Conservation (phyloP, 2,888 invertebrate species). For the Lomographa bimaculata region DNA sequence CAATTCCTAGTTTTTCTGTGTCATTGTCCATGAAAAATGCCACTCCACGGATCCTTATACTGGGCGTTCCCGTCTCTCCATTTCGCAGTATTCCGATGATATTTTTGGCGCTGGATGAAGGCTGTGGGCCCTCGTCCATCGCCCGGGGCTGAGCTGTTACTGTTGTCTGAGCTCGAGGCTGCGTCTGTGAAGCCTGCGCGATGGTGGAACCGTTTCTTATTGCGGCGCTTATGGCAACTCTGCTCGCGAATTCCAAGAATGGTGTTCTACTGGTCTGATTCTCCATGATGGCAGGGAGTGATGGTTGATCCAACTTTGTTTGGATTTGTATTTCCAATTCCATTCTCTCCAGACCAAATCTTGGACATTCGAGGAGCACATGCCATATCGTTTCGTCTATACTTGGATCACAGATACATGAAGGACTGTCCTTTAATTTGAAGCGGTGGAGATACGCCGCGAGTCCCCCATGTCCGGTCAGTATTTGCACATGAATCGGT, state of each 20-base stretch:
- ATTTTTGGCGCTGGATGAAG: no score
- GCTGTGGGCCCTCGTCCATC: no score
- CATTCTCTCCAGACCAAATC: not conserved
- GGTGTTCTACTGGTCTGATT: no score
- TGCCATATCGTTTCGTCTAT: constrained; percentile 2
- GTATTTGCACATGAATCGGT: no score
- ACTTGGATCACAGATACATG: constrained; percentile 1
- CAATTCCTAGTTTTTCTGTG: not conserved
- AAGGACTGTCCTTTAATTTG: constrained; percentile 2
- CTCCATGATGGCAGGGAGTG: no score
- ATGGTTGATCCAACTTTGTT: no score
- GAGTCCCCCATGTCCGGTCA: constrained; percentile 6
- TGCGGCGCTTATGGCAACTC: not conserved
- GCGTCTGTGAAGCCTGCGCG: no score
- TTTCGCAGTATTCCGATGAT: not conserved
- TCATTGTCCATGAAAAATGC: not conserved
- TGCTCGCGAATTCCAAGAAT: not conserved
- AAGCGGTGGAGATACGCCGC: constrained; percentile 4
- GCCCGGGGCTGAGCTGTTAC: no score
- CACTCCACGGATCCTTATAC: not conserved
- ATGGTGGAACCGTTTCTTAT: no score
- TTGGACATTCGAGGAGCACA: constrained; percentile 1
- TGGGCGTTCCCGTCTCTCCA: not conserved
- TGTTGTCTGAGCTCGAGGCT: no score
- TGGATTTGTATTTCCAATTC: not conserved